Conservation (phyloP, 2,797 vertebrate species). For the Takifugu ocellatus region DNA sequence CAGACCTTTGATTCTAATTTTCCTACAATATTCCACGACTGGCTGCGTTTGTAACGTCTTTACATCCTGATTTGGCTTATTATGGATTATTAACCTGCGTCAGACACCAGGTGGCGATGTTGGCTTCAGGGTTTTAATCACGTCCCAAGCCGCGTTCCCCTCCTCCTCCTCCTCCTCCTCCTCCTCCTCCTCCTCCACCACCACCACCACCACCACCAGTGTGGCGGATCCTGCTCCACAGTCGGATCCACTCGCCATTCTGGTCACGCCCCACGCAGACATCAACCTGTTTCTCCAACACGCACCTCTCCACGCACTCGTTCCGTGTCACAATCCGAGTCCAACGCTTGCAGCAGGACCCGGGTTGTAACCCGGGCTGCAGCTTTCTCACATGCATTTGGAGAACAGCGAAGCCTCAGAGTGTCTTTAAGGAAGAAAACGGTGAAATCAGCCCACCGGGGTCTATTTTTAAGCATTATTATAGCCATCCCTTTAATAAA, state of each 20-base stretch:
- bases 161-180: constrained; percentile 26
- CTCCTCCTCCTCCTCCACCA: constrained; percentile 33
- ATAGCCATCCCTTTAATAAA: constrained; percentile 44
- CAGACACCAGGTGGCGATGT: constrained; percentile 57
- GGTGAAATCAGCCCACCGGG: constrained; percentile 38
- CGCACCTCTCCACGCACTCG: constrained; percentile 5
- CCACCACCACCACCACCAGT: neutral
- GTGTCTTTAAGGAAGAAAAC: constrained; percentile 30
- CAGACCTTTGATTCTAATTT: no score
- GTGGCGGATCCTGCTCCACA: constrained; percentile 48
- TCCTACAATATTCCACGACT: no score
- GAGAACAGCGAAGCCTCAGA: constrained; percentile 28
- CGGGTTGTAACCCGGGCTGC: constrained; percentile 25
- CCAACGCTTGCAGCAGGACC: constrained; percentile 3
- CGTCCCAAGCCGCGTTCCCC: constrained; percentile 28
- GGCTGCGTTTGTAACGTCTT: neutral
- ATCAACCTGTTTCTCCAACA: constrained; percentile 46
- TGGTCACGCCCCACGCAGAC: constrained; percentile 69
- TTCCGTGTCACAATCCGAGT: constrained; percentile 12
- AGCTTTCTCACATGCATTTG: constrained; percentile 12
- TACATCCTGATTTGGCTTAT: neutral
- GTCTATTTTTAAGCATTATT: constrained; percentile 57
- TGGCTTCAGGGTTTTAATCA: constrained; percentile 29
- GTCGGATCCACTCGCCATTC: constrained; percentile 66
- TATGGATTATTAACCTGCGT: neutral